Conservation (phyloP, 2,797 vertebrate species). For the Eulemur mongoz region DNA sequence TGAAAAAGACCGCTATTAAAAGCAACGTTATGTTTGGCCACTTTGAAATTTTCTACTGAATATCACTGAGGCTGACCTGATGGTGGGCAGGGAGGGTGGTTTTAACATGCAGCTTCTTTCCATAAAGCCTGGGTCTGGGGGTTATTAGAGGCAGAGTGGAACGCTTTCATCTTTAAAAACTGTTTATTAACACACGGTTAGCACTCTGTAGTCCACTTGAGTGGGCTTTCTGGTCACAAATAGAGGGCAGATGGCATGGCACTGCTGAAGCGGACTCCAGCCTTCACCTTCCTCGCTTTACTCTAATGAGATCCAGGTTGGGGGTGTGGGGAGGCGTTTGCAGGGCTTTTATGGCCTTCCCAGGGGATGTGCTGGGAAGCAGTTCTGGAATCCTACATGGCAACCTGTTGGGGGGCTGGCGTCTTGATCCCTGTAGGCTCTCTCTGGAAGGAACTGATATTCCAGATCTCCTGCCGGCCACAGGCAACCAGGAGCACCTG, state of each 20-base stretch:
- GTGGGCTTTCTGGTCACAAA: slow-evolving; percentile 8
- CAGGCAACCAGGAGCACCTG: neutral
- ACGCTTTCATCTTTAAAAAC: slow-evolving; percentile 34
- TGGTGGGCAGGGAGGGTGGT: neutral
- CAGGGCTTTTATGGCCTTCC: neutral
- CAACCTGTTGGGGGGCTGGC: neutral
- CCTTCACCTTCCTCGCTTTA: neutral
- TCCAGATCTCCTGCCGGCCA: neutral
- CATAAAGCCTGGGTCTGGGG: neutral
- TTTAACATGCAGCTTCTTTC: neutral
- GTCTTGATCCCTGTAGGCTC: neutral
- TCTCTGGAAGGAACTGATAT: neutral
- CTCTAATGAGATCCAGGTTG: neutral
- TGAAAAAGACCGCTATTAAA: slow-evolving; percentile 31
- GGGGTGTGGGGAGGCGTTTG: neutral
- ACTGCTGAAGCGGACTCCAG: neutral
- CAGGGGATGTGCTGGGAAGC: neutral
- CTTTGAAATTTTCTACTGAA: slow-evolving; percentile 23
- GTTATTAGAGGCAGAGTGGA: neutral
- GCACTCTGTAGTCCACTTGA: neutral
- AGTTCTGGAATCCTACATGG: neutral
- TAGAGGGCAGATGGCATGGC: slow-evolving; percentile 18
- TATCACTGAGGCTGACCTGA: neutral
- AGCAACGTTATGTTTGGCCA: neutral
- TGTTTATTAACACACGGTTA: slow-evolving; percentile 31